Conservation (phyloP, 1,140 invertebrate genomes). For the Drosophila chauvacae region DNA sequence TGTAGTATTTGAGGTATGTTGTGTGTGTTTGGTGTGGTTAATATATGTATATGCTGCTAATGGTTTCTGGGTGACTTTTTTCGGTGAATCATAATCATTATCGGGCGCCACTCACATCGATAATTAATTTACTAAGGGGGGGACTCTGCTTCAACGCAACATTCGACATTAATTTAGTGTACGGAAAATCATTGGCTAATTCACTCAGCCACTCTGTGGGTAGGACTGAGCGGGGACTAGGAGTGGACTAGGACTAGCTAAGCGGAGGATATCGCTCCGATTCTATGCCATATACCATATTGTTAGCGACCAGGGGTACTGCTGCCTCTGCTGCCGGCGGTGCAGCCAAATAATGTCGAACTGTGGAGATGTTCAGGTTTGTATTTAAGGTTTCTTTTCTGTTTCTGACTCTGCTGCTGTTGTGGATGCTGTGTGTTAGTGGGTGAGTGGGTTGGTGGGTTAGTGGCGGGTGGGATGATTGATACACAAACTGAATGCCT, state of each 20-base stretch:
- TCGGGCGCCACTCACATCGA: slow-evolving; percentile 10
- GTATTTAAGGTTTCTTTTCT: slow-evolving; percentile 28
- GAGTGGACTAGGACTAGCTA: slow-evolving; percentile 24
- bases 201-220: slow-evolving; percentile 18
- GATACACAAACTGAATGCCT: slow-evolving; percentile 17
- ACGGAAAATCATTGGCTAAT: slow-evolving; percentile 1
- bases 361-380: slow-evolving; percentile 75
- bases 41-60: slow-evolving; percentile 17
- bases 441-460: slow-evolving; percentile 14
- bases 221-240: neutral
- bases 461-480: slow-evolving; percentile 18
- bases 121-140: slow-evolving; percentile 17
- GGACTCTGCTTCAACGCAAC: neutral
- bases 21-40: slow-evolving; percentile 17
- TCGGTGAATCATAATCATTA: slow-evolving; percentile 27
- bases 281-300: slow-evolving; percentile 76
- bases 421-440: slow-evolving; percentile 32
- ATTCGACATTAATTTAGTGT: slow-evolving; percentile 1
- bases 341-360: slow-evolving; percentile 84
- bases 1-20: slow-evolving; percentile 15
- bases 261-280: slow-evolving; percentile 12
- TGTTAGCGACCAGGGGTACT: slow-evolving; percentile 83
- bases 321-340: slow-evolving; percentile 77
- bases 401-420: slow-evolving; percentile 13
- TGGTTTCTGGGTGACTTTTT: slow-evolving; percentile 10